A percentile compares a stretch with the other conserved stretches of the same genome.
Evolutionary conservation across 2,888 invertebrate species (phyloP).

Genomic region (Phyllotreta cruciferae): DNA sequence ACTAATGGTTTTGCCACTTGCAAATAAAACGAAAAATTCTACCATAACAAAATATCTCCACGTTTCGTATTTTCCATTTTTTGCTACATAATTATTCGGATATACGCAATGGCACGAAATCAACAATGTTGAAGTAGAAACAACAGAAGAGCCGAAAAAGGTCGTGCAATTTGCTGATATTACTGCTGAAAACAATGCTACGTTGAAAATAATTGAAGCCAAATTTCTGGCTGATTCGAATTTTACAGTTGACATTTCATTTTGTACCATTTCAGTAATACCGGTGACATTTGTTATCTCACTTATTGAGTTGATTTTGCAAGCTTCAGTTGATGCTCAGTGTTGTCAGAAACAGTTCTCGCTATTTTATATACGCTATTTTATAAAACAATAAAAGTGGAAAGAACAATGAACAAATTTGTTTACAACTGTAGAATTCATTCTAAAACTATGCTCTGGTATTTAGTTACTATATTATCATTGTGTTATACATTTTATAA

Average conservation of each 20-base stretch:
- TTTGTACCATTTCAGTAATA: constrained; percentile 19
- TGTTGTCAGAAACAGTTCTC: too few species aligned
- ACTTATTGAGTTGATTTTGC: constrained; percentile 2
- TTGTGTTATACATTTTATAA: background rate
- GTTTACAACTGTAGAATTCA: too few species aligned
- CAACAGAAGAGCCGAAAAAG: constrained; percentile 18
- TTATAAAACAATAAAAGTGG: too few species aligned
- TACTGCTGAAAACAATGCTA: constrained; percentile 9
- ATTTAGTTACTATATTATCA: too few species aligned
- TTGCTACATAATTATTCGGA: too few species aligned
- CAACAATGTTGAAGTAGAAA: constrained; percentile 6
- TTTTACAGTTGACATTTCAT: constrained; percentile 25
- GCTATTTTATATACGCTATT: too few species aligned
- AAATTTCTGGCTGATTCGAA: constrained; percentile 15
- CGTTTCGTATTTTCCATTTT: background rate
- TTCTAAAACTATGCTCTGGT: too few species aligned
- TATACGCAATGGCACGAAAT: background rate
- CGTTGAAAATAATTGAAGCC: constrained; percentile 23
- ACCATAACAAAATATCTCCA: background rate
- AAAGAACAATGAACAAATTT: too few species aligned
- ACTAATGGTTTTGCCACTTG: too few species aligned
- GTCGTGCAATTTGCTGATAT: constrained; percentile 15
- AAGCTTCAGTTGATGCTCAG: constrained; percentile 4
- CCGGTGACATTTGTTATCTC: constrained; percentile 18
- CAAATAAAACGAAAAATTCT: too few species aligned